A percentile compares a stretch with the other conserved stretches of the same genome.
These are phyloP conservation scores for Trematocara variabile DNA, from an alignment of 2,113 vertebrate species.

Conservation along the genomic window DNA sequence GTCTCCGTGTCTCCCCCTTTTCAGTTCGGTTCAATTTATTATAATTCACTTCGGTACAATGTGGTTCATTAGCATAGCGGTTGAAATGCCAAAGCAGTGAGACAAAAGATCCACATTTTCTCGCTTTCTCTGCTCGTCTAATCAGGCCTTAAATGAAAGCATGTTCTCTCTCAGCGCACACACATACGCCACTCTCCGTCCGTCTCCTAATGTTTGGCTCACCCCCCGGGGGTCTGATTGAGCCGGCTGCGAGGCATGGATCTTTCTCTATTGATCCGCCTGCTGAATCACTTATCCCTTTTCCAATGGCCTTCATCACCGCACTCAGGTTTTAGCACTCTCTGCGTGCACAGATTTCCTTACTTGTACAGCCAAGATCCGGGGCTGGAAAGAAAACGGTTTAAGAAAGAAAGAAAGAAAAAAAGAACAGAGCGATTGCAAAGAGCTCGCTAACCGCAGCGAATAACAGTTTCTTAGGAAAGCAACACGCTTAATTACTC, in stretches of 20 bases:
- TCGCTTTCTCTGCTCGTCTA: slow-evolving; percentile 22
- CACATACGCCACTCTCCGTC: slow-evolving; percentile 14
- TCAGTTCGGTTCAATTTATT: slow-evolving; percentile 46
- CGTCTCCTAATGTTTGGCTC: slow-evolving; percentile 61
- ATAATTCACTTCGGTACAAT: slow-evolving; percentile 44
- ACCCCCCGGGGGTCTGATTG: slow-evolving; percentile 63
- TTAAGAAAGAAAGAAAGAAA: neutral
- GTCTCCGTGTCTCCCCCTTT: slow-evolving; percentile 1
- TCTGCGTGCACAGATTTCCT: slow-evolving; percentile 41
- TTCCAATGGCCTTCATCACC: slow-evolving; percentile 71
- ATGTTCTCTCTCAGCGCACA: neutral
- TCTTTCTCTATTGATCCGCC: slow-evolving; percentile 68
- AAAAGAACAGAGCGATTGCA: slow-evolving; percentile 4
- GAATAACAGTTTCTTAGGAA: neutral
- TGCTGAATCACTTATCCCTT: slow-evolving; percentile 76
- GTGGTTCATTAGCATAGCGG: slow-evolving; percentile 35
- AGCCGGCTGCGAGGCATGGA: slow-evolving; percentile 69
- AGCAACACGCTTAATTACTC: slow-evolving; percentile 1
- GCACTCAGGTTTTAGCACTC: slow-evolving; percentile 60
- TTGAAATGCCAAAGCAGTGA: slow-evolving; percentile 47
- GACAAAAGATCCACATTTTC: slow-evolving; percentile 55
- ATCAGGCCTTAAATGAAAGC: slow-evolving; percentile 49
- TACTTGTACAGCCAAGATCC: slow-evolving; percentile 30
- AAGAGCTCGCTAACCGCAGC: neutral
- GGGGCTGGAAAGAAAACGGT: neutral